Evolutionary conservation across 2,888 invertebrate genomes (phyloP), one percentile per base, ranked within the genome.

Genomic region (Hermaeophaga mercurialis): DNA sequence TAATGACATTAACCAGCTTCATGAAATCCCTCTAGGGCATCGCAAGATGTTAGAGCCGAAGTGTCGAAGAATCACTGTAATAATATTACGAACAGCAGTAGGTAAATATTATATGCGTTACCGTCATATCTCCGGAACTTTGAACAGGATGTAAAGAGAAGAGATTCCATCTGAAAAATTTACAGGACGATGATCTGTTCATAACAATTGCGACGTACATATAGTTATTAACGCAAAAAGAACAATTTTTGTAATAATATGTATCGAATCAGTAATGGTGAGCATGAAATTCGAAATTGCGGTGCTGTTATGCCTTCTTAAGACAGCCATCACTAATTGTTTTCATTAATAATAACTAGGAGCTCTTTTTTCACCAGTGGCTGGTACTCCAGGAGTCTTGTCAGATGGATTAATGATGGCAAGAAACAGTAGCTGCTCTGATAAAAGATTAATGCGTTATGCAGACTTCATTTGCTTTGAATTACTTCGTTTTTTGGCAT

Each of bases 241-340:
- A 58, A 54, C 39, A 49, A 48, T 58, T 53, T 45, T 43, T 50
- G 65, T 70, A 71, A 70, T 72, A 70, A 74, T 70, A 73, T 73
- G 74, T 70, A 74, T 74, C 76, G 74, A 77, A 77, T 76, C 70
- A 69, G 71, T 77, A 76, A 77, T 77, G 75, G 73, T 66, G 56
- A 64, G 73, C 76, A 74, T 78, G 76, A 77, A 78, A 78, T 78
- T 74, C 64, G 64, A 77, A 78, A 78, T 78, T 77, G 73, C 76
- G 69, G 69, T 58, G 67, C 71, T 68, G 63, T 59, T 63, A 56
- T 64, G 41, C 63, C 55, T 66, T 61, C 55, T 66, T 61, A 55
- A 66, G 67, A 64, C 66, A 63, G 57, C 64, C 68, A 62, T 67
- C 61, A 62, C 66, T 65, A 68, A 68, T 71, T 68, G 62, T 66